A percentile compares a stretch with the other conserved stretches of the same genome.
Evolutionary conservation across 2,113 vertebrate species (phyloP).

Genomic region (Corythornis madagascariensis): DNA sequence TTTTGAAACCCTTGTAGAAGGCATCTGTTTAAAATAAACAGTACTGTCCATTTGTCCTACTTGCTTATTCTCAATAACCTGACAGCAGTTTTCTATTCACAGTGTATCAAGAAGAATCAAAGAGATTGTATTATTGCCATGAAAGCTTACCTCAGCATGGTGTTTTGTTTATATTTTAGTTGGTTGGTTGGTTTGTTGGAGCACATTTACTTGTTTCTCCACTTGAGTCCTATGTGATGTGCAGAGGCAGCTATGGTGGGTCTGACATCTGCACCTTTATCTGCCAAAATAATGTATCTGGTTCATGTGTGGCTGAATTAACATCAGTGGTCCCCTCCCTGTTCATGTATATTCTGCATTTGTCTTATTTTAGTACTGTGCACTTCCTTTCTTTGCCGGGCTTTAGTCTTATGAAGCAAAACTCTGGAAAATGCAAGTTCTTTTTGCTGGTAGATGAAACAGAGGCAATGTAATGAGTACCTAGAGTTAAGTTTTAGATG

Average conservation of each 20-base stretch:
- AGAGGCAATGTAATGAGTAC: background rate
- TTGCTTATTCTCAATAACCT: background rate
- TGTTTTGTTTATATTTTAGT: too few relatives aligned
- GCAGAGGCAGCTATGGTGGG: background rate
- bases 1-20: background rate
- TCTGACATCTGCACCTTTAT: background rate
- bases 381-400: background rate
- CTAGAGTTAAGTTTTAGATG: background rate
- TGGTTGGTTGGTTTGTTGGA: background rate
- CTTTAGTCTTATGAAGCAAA: background rate
- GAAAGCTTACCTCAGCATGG: background rate
- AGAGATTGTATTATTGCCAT: background rate
- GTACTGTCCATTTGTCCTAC: background rate
- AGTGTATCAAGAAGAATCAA: background rate
- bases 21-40: slow-evolving; percentile 15
- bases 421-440: background rate
- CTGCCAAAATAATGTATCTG: background rate
- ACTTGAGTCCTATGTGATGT: background rate
- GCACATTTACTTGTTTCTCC: background rate
- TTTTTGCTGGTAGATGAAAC: background rate
- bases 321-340: background rate
- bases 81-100: background rate
- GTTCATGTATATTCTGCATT: background rate
- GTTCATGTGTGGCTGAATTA: background rate
- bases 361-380: background rate